Evolutionary conservation across 2,888 invertebrate genomes (phyloP), one percentile per base, ranked within the genome.

Genomic region (Unio pictorum): DNA sequence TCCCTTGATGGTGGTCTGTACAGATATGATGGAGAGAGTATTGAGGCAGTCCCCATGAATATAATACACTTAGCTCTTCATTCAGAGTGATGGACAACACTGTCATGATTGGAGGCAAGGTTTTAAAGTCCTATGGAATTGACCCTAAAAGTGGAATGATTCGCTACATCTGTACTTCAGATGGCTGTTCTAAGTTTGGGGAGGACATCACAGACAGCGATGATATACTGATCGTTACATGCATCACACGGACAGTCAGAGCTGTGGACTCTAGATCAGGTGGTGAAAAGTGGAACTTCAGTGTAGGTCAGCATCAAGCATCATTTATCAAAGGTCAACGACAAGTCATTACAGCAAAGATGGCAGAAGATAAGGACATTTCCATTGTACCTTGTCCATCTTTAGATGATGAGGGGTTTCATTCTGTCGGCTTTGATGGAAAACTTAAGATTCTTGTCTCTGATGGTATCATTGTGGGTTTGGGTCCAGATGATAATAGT

Each of bases 261-360:
- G 98, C 98, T 5, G 93, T 97, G 5, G 97, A 98, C 87, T 95
- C 96, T 0, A 92, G 94, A 66, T 93, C 94, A 17, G 98, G 98
- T 3, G 90, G 91, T 61, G 98, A 98, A 91, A 95, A 94, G 95
- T 98, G 98, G 98, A 98, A 98, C 91, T 98, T 97, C 89, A 97
- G 96, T 89, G 97, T 98, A 30, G 96, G 95, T 0, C 94, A 95
- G 80, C 96, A 97, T 89, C 94, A 96, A 81, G 87, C 97, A 65
- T 81, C 85, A 20, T 82, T 90, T 61, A 81, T 87, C 28, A 79
- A 78, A 64, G 83, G 81, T 63, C 73, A 77, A 56, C 18, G 67
- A 61, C 55, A 74, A 57, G 60, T 62, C 20, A 61, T 78, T 55
- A 58, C 69, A 57, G 30, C 66, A 56, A 56, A 73, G 28, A 65